These are phyloP conservation scores for Sus cebifrons DNA, from an alignment of 2,797 vertebrate genomes.

Conservation along the genomic window DNA sequence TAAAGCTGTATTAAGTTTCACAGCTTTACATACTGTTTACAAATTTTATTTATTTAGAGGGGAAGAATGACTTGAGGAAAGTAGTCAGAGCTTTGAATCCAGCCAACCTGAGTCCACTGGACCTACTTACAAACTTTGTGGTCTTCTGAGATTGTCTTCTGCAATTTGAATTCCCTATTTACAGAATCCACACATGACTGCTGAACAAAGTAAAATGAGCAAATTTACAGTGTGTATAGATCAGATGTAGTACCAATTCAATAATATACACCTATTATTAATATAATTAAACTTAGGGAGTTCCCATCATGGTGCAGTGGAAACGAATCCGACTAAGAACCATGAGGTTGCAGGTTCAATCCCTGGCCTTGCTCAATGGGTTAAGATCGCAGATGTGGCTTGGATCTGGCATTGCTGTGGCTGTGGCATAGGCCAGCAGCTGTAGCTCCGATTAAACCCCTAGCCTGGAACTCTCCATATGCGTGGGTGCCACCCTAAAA, in stretches of 20 bases:
- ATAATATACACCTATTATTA: not conserved
- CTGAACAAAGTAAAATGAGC: not conserved
- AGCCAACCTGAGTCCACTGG: not conserved
- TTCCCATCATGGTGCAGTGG: too few relatives aligned
- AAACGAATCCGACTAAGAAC: too few relatives aligned
- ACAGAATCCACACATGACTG: not conserved
- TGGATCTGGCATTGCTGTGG: too few relatives aligned
- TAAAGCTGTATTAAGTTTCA: not conserved
- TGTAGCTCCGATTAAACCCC: too few relatives aligned
- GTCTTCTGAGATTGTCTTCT: not conserved
- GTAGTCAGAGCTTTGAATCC: not conserved
- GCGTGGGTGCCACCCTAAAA: too few relatives aligned
- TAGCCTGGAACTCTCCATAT: too few relatives aligned
- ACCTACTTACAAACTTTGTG: not conserved
- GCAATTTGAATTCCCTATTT: slow-evolving; percentile 31
- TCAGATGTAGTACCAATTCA: not conserved
- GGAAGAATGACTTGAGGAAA: not conserved
- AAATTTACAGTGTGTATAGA: not conserved
- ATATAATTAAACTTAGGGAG: not conserved
- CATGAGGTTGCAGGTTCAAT: too few relatives aligned
- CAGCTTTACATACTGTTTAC: not conserved
- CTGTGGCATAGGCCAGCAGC: too few relatives aligned
- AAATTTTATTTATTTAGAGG: not conserved
- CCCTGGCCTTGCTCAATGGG: too few relatives aligned
- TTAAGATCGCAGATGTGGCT: too few relatives aligned